Conservation (phyloP, 2,888 invertebrate species). For the Meloe dianella region DNA sequence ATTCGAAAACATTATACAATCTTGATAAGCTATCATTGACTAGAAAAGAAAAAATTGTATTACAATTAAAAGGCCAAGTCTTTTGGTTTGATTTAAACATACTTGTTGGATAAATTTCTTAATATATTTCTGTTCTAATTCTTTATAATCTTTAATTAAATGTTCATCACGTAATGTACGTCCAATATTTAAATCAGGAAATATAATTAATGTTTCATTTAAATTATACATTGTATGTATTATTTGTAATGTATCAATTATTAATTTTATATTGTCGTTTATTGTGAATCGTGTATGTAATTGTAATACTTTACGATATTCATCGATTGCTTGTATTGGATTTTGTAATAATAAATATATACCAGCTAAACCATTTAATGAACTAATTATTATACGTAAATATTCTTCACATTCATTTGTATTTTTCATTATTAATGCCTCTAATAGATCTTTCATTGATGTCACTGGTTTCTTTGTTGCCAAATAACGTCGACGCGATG, state of each 20-base stretch:
- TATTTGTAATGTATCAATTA: conserved; percentile 69
- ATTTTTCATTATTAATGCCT: conserved; percentile 69
- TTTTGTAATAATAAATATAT: conserved; percentile 65
- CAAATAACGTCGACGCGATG: conserved; percentile 64
- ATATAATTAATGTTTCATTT: conserved; percentile 60
- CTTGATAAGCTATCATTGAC: conserved; percentile 37
- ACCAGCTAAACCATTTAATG: conserved; percentile 74
- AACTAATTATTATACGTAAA: conserved; percentile 67
- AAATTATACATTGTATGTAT: conserved; percentile 74
- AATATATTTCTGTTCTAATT: conserved; percentile 67
- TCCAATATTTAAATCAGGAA: conserved; percentile 49
- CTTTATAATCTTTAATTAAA: conserved; percentile 60
- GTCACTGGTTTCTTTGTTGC: conserved; percentile 63
- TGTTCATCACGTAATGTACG: conserved; percentile 63
- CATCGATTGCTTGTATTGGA: conserved; percentile 63
- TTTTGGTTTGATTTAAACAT: neutral
- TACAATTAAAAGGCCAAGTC: no score
- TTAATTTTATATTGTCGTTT: conserved; percentile 57
- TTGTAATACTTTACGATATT: conserved; percentile 68
- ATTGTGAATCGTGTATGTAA: conserved; percentile 56
- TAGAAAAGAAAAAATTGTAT: conserved; percentile 35
- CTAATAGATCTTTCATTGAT: conserved; percentile 70
- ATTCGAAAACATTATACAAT: conserved; percentile 24
- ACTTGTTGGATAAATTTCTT: conserved; percentile 54
- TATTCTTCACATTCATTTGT: conserved; percentile 68